A percentile compares a stretch with the other conserved stretches of the same genome.
These are phyloP conservation scores for Trichopria drosophilae DNA, from an alignment of 2,888 invertebrate species.

Conservation along the genomic window DNA sequence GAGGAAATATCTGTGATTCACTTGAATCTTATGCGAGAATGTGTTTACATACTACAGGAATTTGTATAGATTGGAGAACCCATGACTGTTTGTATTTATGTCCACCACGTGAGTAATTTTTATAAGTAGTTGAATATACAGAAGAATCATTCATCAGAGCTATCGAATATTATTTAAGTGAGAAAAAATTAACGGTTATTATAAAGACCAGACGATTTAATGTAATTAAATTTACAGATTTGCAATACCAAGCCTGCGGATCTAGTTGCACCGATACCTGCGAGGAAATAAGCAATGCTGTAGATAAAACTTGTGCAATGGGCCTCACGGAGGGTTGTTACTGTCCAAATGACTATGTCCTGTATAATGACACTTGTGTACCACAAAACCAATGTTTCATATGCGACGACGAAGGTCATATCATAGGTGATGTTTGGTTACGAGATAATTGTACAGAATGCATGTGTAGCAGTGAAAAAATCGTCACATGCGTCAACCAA, in stretches of 20 bases:
- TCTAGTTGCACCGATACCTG: constrained; percentile 70
- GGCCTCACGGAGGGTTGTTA: constrained; percentile 77
- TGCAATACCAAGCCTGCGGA: constrained; percentile 63
- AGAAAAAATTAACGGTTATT: too few relatives aligned
- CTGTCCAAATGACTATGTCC: constrained; percentile 75
- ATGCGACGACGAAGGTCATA: constrained; percentile 75
- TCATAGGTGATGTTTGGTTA: constrained; percentile 70
- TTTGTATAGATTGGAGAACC: constrained; percentile 76
- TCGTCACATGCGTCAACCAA: constrained; percentile 67
- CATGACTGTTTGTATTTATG: constrained; percentile 70
- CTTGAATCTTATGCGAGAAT: constrained; percentile 74
- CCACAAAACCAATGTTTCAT: constrained; percentile 68
- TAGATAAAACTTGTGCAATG: constrained; percentile 56
- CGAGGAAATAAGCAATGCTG: constrained; percentile 62
- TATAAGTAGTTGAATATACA: too few relatives aligned
- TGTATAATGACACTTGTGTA: constrained; percentile 75
- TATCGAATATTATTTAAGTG: too few relatives aligned
- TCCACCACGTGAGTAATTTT: constrained; percentile 56
- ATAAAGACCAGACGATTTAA: too few relatives aligned
- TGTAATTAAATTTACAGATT: constrained; percentile 43
- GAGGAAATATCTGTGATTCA: constrained; percentile 65
- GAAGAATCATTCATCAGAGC: too few relatives aligned
- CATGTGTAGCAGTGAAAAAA: constrained; percentile 63
- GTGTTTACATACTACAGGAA: constrained; percentile 67
- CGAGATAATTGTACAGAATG: constrained; percentile 75